Conservation (phyloP, 2,888 invertebrate species). For the Diarsia brunnea region DNA sequence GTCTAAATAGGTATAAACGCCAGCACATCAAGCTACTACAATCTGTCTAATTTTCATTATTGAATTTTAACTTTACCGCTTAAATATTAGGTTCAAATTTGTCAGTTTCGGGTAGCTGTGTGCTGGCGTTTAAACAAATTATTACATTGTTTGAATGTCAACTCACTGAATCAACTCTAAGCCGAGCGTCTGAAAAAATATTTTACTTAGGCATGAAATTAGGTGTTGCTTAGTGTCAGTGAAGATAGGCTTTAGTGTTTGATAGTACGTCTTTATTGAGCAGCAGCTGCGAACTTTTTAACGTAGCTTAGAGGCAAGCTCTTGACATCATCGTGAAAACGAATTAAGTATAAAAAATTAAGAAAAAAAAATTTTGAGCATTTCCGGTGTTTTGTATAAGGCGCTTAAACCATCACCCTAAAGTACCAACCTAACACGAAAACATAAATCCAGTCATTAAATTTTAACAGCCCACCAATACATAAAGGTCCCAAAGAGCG, state of each 20-base stretch:
- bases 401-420: slow-evolving; percentile 4
- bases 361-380: background rate
- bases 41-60: no score
- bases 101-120: no score
- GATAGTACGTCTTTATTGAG: background rate
- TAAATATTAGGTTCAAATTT: no score
- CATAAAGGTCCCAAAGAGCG: slow-evolving; percentile 59
- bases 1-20: background rate
- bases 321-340: background rate
- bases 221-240: background rate
- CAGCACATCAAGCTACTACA: no score
- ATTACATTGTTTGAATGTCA: background rate
- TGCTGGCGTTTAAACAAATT: no score
- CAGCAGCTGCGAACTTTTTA: background rate
- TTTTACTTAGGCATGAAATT: background rate
- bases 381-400: slow-evolving; percentile 14
- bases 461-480: slow-evolving; percentile 59
- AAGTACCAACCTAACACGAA: slow-evolving; percentile 40
- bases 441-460: slow-evolving; percentile 54
- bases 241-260: background rate
- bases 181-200: background rate
- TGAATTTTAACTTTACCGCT: no score
- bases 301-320: background rate
- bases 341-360: background rate
- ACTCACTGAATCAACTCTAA: background rate